Base-by-base conservation (phyloP, 2,113 vertebrate genomes). In the Leuciscus idus region DNA sequence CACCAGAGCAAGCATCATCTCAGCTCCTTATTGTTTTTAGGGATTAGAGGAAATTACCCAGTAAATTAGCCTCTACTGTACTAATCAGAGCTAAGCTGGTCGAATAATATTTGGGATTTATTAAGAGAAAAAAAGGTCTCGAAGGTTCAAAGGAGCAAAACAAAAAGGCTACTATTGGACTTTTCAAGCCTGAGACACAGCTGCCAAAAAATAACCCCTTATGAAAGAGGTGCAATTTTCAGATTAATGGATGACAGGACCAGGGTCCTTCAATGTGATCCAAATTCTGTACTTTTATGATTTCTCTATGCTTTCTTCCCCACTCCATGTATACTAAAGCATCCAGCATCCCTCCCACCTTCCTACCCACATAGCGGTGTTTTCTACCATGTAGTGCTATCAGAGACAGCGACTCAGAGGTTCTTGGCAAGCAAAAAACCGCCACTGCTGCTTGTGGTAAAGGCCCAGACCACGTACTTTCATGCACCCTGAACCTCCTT, bases 41-140 rank as follows among this genome's bases (percentile, higher is more conserved):
- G 93, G 93, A 94, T 95, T 95, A 94, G 84, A 88, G 82, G 87
- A 93, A 95, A 95, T 93, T 90, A 92, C 90, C 92, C 92, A 90
- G 91, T 93, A 93, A 95, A 94, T 94, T 88, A 92, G 92, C 90
- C 90, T 90, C 89, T 90, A 91, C 93, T 92, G 91, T 93, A 92
- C 81, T 93, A 92, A 91, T 88, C 90, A 85, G 85, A 87, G 81
- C 90, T 93, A 90, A 92, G 87, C 81, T 90, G 84, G 79, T 52
- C 84, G 61, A 88, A 90, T 90, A 91, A 93, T 91, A 94, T 90
- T 91, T 85, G 82, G 89, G 86, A 90, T 70, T 88, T 90, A 92
- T 84, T 86, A 92, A 81, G 86, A 89, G 89, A 87, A 87, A 93
- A 87, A 93, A 92, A 90, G 88, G 88, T 85, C 90, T 81, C 77